phyloP scores from a whole-genome alignment of 1,140 invertebrate genomes.

The Heliothis subflexa region DNA sequence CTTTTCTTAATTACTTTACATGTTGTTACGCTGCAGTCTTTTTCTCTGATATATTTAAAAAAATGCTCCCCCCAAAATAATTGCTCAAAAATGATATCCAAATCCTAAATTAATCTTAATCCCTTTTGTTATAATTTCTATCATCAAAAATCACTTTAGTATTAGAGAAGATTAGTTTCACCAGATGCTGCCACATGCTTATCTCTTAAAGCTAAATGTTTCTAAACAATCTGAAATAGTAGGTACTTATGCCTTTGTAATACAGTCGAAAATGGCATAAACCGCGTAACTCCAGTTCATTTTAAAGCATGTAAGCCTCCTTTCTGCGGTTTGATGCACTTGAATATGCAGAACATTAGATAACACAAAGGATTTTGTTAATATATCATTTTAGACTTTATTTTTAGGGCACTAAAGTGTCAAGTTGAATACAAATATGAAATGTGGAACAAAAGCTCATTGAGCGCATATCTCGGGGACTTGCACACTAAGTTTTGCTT shows the following conservation, averaged over 20 bases:
- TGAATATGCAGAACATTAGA: neutral
- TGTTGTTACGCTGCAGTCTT: too few relatives aligned
- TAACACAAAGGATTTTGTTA: neutral
- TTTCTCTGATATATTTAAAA: too few relatives aligned
- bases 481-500: neutral
- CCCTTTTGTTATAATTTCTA: too few relatives aligned
- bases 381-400: neutral
- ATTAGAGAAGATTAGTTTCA: too few relatives aligned
- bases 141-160: neutral
- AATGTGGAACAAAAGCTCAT: neutral
- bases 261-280: neutral
- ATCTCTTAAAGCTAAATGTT: neutral
- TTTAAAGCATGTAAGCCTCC: neutral
- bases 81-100: too few relatives aligned
- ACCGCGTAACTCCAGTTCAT: neutral
- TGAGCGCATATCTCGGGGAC: neutral
- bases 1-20: too few relatives aligned
- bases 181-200: too few relatives aligned
- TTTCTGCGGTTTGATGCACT: slow-evolving; percentile 6
- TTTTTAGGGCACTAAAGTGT: neutral
- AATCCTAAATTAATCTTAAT: too few relatives aligned
- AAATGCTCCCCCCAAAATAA: too few relatives aligned
- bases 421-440: neutral
- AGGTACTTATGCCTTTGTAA: neutral
- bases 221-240: neutral